Percentiles rank a stretch among this genome's conserved stretches.
These are phyloP conservation scores for Triops cancriformis DNA, from an alignment of 1,140 invertebrate species.

Conservation along the genomic window DNA sequence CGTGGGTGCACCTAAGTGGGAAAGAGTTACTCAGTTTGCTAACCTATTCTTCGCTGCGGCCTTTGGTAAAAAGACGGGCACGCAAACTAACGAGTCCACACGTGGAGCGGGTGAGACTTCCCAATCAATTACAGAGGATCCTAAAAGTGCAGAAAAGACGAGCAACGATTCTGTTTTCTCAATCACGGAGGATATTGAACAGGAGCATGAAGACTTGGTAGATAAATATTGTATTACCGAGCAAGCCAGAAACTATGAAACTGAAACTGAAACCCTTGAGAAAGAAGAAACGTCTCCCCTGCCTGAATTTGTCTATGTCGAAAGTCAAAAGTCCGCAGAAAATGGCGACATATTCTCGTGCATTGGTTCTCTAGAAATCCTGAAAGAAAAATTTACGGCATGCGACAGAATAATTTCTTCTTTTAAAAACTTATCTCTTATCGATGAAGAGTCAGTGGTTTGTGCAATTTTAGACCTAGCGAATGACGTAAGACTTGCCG, in stretches of 20 bases:
- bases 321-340: neutral
- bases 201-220: neutral
- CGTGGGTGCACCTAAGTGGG: too few relatives aligned
- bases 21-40: too few relatives aligned
- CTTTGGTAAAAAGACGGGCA: too few relatives aligned
- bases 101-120: neutral
- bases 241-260: neutral
- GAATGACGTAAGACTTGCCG: neutral
- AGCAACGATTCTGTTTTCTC: neutral
- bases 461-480: neutral
- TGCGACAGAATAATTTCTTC: neutral
- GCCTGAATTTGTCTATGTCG: neutral
- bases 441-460: neutral
- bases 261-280: neutral
- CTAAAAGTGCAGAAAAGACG: neutral
- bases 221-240: neutral
- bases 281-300: neutral
- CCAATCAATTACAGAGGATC: neutral
- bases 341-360: neutral
- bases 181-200: neutral
- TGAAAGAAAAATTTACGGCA: neutral
- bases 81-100: neutral
- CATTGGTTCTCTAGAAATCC: neutral
- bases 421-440: neutral
- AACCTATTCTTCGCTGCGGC: too few relatives aligned